A percentile compares a stretch with the other conserved stretches of the same genome.
phyloP scores from a whole-genome alignment of 2,888 invertebrate genomes.

The Stratiomys singularior region DNA sequence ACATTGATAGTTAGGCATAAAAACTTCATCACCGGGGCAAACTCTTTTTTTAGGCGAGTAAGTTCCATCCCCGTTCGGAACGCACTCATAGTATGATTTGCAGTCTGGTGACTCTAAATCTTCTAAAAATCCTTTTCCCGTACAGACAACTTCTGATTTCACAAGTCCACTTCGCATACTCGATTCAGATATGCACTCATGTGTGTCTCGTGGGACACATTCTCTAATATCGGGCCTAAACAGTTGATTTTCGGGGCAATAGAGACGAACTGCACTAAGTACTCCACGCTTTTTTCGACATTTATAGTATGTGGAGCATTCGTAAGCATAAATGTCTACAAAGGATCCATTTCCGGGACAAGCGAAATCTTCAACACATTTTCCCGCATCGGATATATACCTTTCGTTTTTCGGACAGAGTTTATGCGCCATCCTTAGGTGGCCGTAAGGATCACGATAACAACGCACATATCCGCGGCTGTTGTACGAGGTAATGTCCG shows the following conservation, averaged over 20 bases:
- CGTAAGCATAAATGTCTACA: neutral
- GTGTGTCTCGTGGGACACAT: neutral
- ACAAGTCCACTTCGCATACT: neutral
- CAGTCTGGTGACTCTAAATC: slow-evolving; percentile 30
- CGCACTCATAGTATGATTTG: slow-evolving; percentile 28
- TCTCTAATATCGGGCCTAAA: neutral
- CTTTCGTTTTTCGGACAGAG: neutral
- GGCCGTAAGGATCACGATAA: neutral
- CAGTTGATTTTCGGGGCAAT: neutral
- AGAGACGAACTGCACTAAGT: neutral
- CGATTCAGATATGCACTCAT: neutral
- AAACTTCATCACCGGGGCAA: slow-evolving; percentile 8
- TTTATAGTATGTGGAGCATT: neutral
- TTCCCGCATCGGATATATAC: neutral
- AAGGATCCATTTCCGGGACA: slow-evolving; percentile 9
- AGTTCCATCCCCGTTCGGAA: slow-evolving; percentile 10
- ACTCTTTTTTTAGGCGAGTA: neutral
- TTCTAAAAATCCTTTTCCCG: neutral
- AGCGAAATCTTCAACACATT: slow-evolving; percentile 2
- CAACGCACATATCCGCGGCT: slow-evolving; percentile 19
- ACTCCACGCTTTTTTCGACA: neutral
- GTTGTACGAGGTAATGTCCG: slow-evolving; percentile 18
- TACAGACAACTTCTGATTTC: neutral
- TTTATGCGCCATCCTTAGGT: neutral
- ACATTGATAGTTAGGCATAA: neutral